Evolutionary conservation across 2,113 vertebrate species (phyloP).

Genomic region (Talpa occidentalis): DNA sequence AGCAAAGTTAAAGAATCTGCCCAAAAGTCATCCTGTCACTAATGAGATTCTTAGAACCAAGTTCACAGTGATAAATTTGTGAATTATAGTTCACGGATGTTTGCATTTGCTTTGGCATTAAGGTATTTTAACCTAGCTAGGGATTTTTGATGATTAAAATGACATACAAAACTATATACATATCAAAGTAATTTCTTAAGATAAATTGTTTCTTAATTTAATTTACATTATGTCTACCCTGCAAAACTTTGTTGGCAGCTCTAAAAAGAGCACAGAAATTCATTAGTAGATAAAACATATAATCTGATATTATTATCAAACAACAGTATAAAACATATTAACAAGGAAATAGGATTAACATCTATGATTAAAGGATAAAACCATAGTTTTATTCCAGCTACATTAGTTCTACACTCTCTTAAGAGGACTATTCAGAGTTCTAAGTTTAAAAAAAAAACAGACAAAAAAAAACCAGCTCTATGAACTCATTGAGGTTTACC

Average conservation of each 20-base stretch:
- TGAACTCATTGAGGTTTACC: conserved; percentile 71
- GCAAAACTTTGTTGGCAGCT: conserved; percentile 37
- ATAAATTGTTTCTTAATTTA: not conserved
- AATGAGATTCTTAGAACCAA: conserved; percentile 29
- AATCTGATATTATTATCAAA: conserved; percentile 55
- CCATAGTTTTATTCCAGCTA: conserved; percentile 56
- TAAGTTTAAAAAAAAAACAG: conserved; percentile 42
- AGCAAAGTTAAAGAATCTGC: conserved; percentile 23
- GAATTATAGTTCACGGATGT: conserved; percentile 1
- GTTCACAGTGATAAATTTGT: not conserved
- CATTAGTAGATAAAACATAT: conserved; percentile 51
- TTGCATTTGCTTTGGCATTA: not conserved
- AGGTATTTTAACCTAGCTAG: conserved; percentile 17
- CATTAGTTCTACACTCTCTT: conserved; percentile 62
- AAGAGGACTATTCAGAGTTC: conserved; percentile 57
- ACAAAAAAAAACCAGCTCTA: not conserved
- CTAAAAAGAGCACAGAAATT: conserved; percentile 37
- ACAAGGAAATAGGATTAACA: conserved; percentile 62
- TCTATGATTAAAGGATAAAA: conserved; percentile 62
- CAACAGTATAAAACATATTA: conserved; percentile 64
- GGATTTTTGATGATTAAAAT: conserved; percentile 41
- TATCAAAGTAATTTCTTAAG: conserved; percentile 29
- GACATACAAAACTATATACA: conserved; percentile 28
- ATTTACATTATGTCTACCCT: conserved; percentile 38
- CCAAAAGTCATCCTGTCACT: conserved; percentile 8